Percentiles rank a stretch among this genome's conserved stretches.
phyloP scores from a whole-genome alignment of 2,888 invertebrate genomes.

The Ectobius pallidus region DNA sequence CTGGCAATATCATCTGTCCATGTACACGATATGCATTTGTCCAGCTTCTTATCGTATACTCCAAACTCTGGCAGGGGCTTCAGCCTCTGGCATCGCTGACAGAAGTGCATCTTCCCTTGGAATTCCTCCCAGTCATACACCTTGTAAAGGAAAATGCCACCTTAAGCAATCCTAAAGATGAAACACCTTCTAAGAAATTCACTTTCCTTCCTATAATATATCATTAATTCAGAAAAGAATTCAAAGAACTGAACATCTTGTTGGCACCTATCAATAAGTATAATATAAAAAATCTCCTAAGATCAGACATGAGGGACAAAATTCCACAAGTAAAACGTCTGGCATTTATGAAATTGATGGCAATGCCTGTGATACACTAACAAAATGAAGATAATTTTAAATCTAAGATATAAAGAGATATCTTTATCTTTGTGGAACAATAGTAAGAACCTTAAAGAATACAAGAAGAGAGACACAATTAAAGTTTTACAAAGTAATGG shows the following conservation, averaged over 20 bases:
- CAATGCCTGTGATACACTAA: too few species aligned
- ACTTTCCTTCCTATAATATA: not conserved
- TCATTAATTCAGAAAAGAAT: not conserved
- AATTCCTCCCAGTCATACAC: not conserved
- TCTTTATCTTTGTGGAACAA: too few species aligned
- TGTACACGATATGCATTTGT: conserved; percentile 16
- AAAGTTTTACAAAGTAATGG: too few species aligned
- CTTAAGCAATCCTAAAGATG: too few species aligned
- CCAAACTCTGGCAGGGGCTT: conserved; percentile 17
- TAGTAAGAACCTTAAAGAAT: too few species aligned
- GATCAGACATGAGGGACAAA: too few species aligned
- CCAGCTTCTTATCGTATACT: not conserved
- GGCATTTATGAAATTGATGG: not conserved
- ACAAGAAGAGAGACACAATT: too few species aligned
- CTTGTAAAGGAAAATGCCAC: too few species aligned
- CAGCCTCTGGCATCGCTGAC: conserved; percentile 8
- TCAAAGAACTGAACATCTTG: too few species aligned
- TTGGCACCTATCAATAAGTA: not conserved
- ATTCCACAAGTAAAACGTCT: not conserved
- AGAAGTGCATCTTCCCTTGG: not conserved
- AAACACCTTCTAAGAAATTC: not conserved
- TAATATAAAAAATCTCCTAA: not conserved
- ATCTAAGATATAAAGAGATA: too few species aligned
- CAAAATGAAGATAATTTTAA: too few species aligned
- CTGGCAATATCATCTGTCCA: conserved; percentile 9